Conservation (phyloP, 2,888 invertebrate species). For the Brachynemurus nebulosus region DNA sequence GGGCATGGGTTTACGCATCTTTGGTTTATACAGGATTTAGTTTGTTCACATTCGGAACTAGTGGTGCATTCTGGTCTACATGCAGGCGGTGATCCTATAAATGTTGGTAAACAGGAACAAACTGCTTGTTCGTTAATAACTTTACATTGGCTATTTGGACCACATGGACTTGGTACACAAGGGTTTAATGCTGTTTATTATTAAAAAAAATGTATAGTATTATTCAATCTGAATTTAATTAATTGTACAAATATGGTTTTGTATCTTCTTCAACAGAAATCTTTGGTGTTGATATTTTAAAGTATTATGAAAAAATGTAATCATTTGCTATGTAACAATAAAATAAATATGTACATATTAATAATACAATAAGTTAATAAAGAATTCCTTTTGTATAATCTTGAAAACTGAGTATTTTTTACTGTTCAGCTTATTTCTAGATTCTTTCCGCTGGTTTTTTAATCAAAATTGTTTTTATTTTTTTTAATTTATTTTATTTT, state of each 20-base stretch:
- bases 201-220: slow-evolving; percentile 13
- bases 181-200: slow-evolving; percentile 36
- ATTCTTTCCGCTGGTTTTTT: too few species aligned
- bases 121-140: slow-evolving; percentile 41
- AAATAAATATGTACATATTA: too few species aligned
- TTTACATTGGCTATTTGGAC: slow-evolving; percentile 61
- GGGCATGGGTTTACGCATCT: slow-evolving; percentile 35
- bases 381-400: too few species aligned
- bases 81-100: slow-evolving; percentile 44
- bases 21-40: slow-evolving; percentile 29
- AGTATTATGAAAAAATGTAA: too few species aligned
- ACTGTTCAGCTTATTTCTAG: too few species aligned
- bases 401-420: too few species aligned
- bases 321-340: too few species aligned
- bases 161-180: slow-evolving; percentile 63
- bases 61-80: slow-evolving; percentile 43
- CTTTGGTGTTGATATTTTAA: too few species aligned
- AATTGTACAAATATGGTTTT: slow-evolving; percentile 20
- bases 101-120: slow-evolving; percentile 45
- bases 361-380: too few species aligned
- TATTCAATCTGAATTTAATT: neutral
- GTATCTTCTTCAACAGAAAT: too few species aligned
- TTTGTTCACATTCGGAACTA: slow-evolving; percentile 39
- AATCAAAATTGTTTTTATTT: too few species aligned
- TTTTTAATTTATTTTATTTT: too few species aligned